These are phyloP conservation scores for Cassiopea andromeda DNA, from an alignment of 30 jellyfish, hydroid and myxozoan genomes.

Conservation along the genomic window DNA sequence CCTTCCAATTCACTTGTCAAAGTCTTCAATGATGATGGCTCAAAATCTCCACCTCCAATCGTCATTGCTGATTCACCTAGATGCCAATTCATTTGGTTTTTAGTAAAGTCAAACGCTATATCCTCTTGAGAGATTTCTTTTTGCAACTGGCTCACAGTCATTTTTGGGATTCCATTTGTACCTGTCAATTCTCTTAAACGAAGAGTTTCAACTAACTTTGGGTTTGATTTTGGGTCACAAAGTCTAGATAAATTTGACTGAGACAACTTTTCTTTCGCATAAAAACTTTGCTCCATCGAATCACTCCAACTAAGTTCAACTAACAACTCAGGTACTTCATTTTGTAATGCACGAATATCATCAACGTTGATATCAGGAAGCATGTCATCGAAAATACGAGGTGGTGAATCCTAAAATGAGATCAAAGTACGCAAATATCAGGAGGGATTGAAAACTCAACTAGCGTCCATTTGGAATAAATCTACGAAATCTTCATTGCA, in stretches of 20 bases:
- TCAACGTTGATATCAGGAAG: slow-evolving; percentile 82
- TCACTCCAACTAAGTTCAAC: slow-evolving; percentile 80
- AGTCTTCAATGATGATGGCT: slow-evolving; percentile 79
- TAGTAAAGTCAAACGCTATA: slow-evolving; percentile 58
- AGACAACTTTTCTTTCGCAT: slow-evolving; percentile 76
- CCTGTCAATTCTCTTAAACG: slow-evolving; percentile 62
- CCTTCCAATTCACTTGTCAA: slow-evolving; percentile 49
- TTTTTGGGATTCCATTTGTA: slow-evolving; percentile 38
- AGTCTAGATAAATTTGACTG: slow-evolving; percentile 76
- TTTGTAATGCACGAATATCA: slow-evolving; percentile 80
- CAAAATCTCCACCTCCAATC: slow-evolving; percentile 70
- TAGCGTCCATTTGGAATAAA: too few species aligned
- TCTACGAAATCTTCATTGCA: too few species aligned
- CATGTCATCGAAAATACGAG: slow-evolving; percentile 73
- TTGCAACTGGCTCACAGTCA: slow-evolving; percentile 88
- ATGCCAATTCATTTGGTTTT: slow-evolving; percentile 60
- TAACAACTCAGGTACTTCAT: slow-evolving; percentile 83
- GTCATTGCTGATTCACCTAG: slow-evolving; percentile 44
- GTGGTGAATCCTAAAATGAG: slow-evolving; percentile 79
- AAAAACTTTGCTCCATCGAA: slow-evolving; percentile 78
- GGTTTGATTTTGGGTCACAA: slow-evolving; percentile 78
- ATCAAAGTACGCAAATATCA: not conserved
- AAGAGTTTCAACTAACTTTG: slow-evolving; percentile 72
- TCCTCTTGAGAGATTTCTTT: slow-evolving; percentile 88
- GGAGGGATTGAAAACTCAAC: too few species aligned